Base-by-base conservation (phyloP, 2,888 invertebrate genomes). In the Epistrophella euchroma region DNA sequence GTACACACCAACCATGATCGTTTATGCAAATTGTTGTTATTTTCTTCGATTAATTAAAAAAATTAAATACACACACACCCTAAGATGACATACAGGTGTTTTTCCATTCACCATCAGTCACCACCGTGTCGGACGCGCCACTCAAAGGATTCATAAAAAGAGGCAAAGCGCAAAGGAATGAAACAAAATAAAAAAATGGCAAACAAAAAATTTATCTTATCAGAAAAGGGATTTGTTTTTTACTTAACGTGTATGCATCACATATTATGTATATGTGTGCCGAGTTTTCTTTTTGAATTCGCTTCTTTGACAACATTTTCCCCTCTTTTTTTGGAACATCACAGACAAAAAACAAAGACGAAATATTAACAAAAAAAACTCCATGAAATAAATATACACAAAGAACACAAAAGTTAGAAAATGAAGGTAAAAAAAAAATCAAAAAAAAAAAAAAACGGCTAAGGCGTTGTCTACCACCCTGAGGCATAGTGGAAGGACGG, bases 391-490 rank as follows among this genome's bases (percentile, higher is more conserved):
- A 52, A 62, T 19, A 47, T 35, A 76, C 77, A 77, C 50, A 72
- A 52, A 72, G 66, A 73, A 60, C 66, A 72, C 71, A 71, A 77
- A 77, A 73, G 62, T 56, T 52, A 66, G 56, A 56, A 70, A 81
- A 28, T 70, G 64, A 58, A 45, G 37, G 37, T 37, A 47, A 32
- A 40, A 50, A 62, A 37, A 66, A 68, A 58, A 52, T 25, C n/a
- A 52, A 55, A 62, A 60, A 11, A 6, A 7, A 45, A 66, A 72
- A 56, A 70, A 62, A 28, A 17, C 5, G 55, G 17, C 62, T 74
- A 83, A 83, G 83, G 83, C 83, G 83, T 83, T 78, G 83, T 79
- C 83, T 83, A 56, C 83, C 78, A 74, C 78, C 73, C 74, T 70
- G 66, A 32, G 43, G 45, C 35, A 77, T 62, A 71, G 43, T n/a